Conservation (phyloP, 2,888 invertebrate species). For the Drosophila tripunctata region DNA sequence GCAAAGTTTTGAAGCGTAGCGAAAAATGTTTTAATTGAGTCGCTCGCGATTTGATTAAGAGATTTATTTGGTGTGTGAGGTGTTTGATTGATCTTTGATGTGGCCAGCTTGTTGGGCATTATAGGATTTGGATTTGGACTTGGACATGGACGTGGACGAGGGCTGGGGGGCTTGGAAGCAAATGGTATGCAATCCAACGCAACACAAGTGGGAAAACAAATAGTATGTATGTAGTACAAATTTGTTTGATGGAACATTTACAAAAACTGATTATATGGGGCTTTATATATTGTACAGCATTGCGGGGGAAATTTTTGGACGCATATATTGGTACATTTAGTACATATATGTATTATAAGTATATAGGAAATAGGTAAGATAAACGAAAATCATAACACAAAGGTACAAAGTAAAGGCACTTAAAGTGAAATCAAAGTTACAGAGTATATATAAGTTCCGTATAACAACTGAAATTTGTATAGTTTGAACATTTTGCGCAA, state of each 20-base stretch:
- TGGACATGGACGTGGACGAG: constrained; percentile 10
- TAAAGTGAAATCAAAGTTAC: constrained; percentile 67
- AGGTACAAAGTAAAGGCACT: constrained; percentile 48
- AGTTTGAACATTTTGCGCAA: constrained; percentile 61
- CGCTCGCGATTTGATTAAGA: constrained; percentile 23
- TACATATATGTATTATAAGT: constrained; percentile 32
- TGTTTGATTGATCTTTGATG: constrained; percentile 33
- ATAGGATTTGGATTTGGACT: constrained; percentile 27
- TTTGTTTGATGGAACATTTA: constrained; percentile 52
- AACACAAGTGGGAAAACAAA: constrained; percentile 46
- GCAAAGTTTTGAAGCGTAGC: constrained; percentile 62
- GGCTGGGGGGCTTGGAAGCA: constrained; percentile 36
- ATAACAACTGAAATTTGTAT: constrained; percentile 38
- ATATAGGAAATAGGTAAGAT: constrained; percentile 18
- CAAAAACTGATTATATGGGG: constrained; percentile 47
- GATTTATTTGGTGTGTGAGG: constrained; percentile 15
- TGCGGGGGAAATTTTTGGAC: constrained; percentile 21
- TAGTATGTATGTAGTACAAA: constrained; percentile 26
- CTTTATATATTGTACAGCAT: constrained; percentile 65
- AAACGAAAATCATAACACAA: constrained; percentile 34
- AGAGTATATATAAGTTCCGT: constrained; percentile 38
- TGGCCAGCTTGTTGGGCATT: constrained; percentile 38
- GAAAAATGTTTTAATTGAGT: constrained; percentile 13
- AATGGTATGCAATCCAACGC: constrained; percentile 25
- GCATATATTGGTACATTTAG: constrained; percentile 28